Percentiles rank a stretch among this genome's conserved stretches.
Conservation (phyloP, 2,888 invertebrate species). For the Epicampocera succincta region DNA sequence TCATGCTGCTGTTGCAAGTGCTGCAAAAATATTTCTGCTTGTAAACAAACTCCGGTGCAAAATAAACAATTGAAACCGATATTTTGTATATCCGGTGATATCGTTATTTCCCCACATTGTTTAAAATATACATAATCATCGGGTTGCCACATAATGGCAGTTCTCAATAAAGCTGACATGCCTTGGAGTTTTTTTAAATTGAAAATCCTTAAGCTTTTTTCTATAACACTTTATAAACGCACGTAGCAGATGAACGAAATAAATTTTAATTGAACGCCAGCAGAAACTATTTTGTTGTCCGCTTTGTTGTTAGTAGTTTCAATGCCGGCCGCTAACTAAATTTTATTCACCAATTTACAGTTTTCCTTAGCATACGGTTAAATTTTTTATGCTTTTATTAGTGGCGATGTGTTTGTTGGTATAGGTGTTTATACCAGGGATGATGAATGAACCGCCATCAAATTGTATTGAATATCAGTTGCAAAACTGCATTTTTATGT, state of each 20-base stretch:
- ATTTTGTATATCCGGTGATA: constrained; percentile 76
- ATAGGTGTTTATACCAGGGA: constrained; percentile 23
- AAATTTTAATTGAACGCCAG: not conserved
- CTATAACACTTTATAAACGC: not conserved
- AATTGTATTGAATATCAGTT: too few species aligned
- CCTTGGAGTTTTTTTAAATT: not conserved
- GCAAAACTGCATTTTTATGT: too few species aligned
- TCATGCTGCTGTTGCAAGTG: constrained; percentile 76
- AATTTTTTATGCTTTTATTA: constrained; percentile 22
- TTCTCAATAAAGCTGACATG: constrained; percentile 31
- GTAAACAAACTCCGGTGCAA: constrained; percentile 76
- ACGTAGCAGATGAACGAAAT: not conserved
- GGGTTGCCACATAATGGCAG: constrained; percentile 71
- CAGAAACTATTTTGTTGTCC: constrained; percentile 1
- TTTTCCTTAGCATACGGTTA: constrained; percentile 44
- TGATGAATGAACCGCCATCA: too few species aligned
- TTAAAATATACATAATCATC: constrained; percentile 76
- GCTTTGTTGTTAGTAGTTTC: constrained; percentile 58
- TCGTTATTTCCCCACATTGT: constrained; percentile 78
- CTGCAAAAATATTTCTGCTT: constrained; percentile 75
- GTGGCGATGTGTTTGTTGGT: constrained; percentile 14
- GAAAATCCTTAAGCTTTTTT: not conserved
- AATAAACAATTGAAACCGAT: constrained; percentile 78
- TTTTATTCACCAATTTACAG: constrained; percentile 61
- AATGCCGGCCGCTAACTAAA: constrained; percentile 67